Conservation (phyloP, 1,140 invertebrate genomes). For the Brachionus paranguensis region DNA sequence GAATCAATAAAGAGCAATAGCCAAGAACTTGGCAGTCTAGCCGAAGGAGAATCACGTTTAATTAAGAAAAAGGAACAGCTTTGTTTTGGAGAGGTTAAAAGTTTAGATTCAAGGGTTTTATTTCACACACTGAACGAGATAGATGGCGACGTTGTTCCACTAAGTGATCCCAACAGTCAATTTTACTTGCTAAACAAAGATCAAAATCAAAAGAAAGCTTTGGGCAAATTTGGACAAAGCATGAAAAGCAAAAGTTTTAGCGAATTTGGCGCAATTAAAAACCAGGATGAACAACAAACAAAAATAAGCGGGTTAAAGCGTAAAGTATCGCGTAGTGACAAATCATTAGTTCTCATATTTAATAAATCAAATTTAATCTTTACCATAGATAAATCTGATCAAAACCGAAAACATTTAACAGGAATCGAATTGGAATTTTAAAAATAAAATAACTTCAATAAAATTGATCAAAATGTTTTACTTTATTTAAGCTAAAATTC, state of each 20-base stretch:
- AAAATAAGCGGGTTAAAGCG: background rate
- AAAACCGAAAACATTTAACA: background rate
- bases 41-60: background rate
- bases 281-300: background rate
- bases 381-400: background rate
- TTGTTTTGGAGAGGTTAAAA: background rate
- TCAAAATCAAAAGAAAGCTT: background rate
- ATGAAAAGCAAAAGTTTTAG: background rate
- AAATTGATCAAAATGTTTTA: no score
- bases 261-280: background rate
- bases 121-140: background rate
- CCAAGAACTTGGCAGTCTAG: background rate
- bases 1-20: background rate
- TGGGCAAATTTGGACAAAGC: background rate
- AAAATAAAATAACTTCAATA: no score
- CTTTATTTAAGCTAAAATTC: no score
- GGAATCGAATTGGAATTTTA: no score
- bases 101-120: background rate
- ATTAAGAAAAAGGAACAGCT: background rate
- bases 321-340: background rate
- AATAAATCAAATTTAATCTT: background rate
- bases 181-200: background rate
- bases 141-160: background rate
- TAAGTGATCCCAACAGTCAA: background rate
- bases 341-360: background rate